These are phyloP conservation scores for Lamellibrachia luymesi DNA, from an alignment of 1,140 invertebrate genomes.

Conservation along the genomic window DNA sequence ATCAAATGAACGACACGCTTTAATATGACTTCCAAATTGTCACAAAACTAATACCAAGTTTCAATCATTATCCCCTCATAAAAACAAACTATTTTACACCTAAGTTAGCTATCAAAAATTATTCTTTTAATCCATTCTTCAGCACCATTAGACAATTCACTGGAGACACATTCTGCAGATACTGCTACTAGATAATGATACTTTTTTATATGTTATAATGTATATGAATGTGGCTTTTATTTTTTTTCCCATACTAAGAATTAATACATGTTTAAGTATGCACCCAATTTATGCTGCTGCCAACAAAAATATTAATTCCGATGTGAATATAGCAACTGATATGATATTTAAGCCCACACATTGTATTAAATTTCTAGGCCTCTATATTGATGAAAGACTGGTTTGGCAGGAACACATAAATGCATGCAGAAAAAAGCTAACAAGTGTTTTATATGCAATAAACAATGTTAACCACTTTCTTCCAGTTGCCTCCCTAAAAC, in stretches of 20 bases:
- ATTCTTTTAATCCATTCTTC: background rate
- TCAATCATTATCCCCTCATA: background rate
- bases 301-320: background rate
- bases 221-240: background rate
- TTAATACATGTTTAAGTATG: background rate
- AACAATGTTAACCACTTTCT: no score
- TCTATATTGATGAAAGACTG: no score
- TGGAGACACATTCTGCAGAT: background rate
- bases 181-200: background rate
- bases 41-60: no score
- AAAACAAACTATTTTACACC: background rate
- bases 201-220: background rate
- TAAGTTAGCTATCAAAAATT: background rate
- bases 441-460: no score
- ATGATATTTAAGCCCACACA: no score
- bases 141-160: background rate
- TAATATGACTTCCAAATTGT: background rate
- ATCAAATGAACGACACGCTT: conserved; percentile 18
- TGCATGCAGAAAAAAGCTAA: no score
- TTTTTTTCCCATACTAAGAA: background rate
- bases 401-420: no score
- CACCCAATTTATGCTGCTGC: background rate
- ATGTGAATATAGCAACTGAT: background rate
- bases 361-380: no score
- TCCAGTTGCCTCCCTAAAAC: no score